These are phyloP conservation scores for Micropoecilia bifurca DNA, from an alignment of 2,797 vertebrate genomes.

Conservation along the genomic window DNA sequence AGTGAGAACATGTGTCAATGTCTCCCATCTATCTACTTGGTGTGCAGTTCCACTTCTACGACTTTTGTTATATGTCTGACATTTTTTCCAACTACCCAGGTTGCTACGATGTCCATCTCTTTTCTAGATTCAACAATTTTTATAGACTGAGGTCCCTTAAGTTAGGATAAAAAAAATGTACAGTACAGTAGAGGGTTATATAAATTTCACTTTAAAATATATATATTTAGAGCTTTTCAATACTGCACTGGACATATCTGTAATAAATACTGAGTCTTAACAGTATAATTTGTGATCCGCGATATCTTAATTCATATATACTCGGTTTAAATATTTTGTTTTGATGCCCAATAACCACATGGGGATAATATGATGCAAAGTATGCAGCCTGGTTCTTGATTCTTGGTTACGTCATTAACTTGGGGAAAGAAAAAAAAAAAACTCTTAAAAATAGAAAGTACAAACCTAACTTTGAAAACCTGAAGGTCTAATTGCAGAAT, in stretches of 20 bases:
- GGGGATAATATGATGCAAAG: background rate
- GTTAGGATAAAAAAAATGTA: background rate
- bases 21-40: background rate
- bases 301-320: background rate
- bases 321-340: background rate
- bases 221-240: background rate
- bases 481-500: background rate
- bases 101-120: background rate
- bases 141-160: background rate
- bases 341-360: background rate
- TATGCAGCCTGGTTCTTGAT: background rate
- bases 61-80: background rate
- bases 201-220: background rate
- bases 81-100: background rate
- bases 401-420: background rate
- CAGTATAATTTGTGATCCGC: background rate
- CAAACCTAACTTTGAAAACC: background rate
- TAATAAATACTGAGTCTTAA: background rate
- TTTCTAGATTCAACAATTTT: background rate
- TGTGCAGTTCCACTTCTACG: background rate
- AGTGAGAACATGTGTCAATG: background rate
- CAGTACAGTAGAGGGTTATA: background rate
- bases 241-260: background rate
- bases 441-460: background rate
- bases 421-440: background rate